These are phyloP conservation scores for Addax nasomaculatus DNA, from an alignment of 2,113 vertebrate genomes.

Conservation along the genomic window DNA sequence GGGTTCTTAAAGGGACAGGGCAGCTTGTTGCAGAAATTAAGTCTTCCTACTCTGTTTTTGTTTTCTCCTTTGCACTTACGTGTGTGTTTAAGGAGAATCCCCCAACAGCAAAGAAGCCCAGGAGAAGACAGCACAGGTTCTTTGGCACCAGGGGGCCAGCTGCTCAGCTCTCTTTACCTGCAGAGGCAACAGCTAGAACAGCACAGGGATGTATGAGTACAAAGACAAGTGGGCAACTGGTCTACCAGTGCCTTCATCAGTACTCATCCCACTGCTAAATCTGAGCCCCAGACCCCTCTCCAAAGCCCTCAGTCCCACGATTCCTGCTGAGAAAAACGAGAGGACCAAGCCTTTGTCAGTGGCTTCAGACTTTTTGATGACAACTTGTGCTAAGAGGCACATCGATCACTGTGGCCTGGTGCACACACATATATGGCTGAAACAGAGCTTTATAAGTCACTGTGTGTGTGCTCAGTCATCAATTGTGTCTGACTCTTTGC, in stretches of 20 bases:
- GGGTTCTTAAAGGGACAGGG: constrained; percentile 14
- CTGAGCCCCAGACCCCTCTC: neutral
- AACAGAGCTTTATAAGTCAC: neutral
- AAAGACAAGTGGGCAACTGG: neutral
- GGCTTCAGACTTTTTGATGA: neutral
- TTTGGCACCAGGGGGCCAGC: neutral
- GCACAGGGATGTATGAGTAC: too few relatives aligned
- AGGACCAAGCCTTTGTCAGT: neutral
- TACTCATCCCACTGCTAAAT: rapidly evolving
- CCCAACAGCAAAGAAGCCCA: neutral
- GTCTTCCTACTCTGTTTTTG: neutral
- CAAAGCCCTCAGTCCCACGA: neutral
- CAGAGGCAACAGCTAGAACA: neutral
- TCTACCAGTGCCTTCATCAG: neutral
- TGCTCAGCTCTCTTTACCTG: neutral
- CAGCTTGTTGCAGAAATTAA: neutral
- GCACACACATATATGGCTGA: neutral
- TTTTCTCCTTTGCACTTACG: neutral
- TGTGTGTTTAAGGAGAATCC: constrained; percentile 7
- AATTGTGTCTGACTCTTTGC: neutral
- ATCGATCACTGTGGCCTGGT: too few relatives aligned
- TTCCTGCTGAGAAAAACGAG: neutral
- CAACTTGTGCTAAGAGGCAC: neutral
- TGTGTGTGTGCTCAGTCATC: neutral
- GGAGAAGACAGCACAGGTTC: neutral